These are phyloP conservation scores for Pipistrellus pygmaeus DNA, from an alignment of 2,797 vertebrate species.

Conservation along the genomic window DNA sequence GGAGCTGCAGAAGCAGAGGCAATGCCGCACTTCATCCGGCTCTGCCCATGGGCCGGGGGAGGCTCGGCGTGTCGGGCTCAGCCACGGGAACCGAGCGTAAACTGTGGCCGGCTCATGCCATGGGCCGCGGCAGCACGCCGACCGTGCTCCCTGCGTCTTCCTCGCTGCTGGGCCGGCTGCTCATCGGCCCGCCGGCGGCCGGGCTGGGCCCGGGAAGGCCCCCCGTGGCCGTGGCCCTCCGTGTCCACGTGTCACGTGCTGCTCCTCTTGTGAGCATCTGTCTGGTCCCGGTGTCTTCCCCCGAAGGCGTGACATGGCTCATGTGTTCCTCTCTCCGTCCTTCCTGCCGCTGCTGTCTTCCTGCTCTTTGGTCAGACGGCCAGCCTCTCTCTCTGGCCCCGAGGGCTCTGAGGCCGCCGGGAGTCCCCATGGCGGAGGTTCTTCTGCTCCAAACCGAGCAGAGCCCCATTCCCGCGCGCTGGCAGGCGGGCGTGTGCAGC, in stretches of 20 bases:
- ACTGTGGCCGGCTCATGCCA: slow-evolving; percentile 82
- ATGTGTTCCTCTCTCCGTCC: slow-evolving; percentile 85
- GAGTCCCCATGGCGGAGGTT: slow-evolving; percentile 85
- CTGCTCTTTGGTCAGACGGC: slow-evolving; percentile 84
- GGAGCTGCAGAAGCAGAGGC: not conserved
- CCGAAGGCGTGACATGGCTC: slow-evolving; percentile 82
- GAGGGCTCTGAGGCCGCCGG: slow-evolving; percentile 84
- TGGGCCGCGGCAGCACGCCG: slow-evolving; percentile 81
- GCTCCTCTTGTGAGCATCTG: slow-evolving; percentile 90
- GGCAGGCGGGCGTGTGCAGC: slow-evolving; percentile 71
- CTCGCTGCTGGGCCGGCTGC: slow-evolving; percentile 11
- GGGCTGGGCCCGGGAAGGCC: slow-evolving; percentile 74
- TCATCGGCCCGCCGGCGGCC: not conserved
- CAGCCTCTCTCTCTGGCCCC: slow-evolving; percentile 87
- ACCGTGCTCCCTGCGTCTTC: slow-evolving; percentile 80
- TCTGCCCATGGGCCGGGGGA: not conserved
- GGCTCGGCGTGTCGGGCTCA: slow-evolving; percentile 49
- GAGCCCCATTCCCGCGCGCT: slow-evolving; percentile 77
- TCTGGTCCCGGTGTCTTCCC: slow-evolving; percentile 86
- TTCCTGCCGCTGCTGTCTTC: slow-evolving; percentile 85
- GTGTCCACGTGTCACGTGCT: slow-evolving; percentile 83
- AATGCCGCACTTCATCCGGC: not conserved
- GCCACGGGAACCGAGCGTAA: slow-evolving; percentile 80
- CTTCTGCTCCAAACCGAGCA: slow-evolving; percentile 84
- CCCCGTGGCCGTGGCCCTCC: slow-evolving; percentile 78